phyloP scores from a whole-genome alignment of 53 echinoderm and acorn worm species.

The Temnopleurus reevesii region DNA sequence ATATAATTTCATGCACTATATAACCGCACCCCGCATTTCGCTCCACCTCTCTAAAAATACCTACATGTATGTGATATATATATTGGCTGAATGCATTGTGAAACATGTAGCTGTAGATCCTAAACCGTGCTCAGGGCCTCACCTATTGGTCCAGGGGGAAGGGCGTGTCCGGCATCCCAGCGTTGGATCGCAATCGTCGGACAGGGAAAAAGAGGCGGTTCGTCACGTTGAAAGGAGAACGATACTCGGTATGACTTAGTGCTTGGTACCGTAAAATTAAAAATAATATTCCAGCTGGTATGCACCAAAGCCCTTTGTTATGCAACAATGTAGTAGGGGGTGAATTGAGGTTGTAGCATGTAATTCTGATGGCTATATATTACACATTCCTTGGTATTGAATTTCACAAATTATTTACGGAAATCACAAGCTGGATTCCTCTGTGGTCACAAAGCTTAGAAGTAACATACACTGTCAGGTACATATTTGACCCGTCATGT shows the following conservation, averaged over 20 bases:
- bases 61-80: neutral
- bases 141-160: conserved; percentile 41
- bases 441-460: no score
- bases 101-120: conserved; percentile 7
- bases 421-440: no score
- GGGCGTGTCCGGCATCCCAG: conserved; percentile 50
- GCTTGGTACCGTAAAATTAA: neutral
- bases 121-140: neutral
- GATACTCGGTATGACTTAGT: conserved; percentile 25
- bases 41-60: neutral
- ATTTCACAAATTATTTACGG: no score
- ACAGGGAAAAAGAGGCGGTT: neutral
- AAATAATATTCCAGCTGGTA: no score
- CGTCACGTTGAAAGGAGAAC: neutral
- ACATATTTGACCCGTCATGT: no score
- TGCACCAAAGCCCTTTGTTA: no score
- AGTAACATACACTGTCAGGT: no score
- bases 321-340: no score
- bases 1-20: no score
- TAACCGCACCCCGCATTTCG: neutral
- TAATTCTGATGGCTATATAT: no score
- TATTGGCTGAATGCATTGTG: conserved; percentile 20
- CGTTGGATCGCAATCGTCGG: neutral
- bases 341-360: no score
- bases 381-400: no score